phyloP scores from a whole-genome alignment of 2,113 vertebrate genomes.

The Lycaon pictus region DNA sequence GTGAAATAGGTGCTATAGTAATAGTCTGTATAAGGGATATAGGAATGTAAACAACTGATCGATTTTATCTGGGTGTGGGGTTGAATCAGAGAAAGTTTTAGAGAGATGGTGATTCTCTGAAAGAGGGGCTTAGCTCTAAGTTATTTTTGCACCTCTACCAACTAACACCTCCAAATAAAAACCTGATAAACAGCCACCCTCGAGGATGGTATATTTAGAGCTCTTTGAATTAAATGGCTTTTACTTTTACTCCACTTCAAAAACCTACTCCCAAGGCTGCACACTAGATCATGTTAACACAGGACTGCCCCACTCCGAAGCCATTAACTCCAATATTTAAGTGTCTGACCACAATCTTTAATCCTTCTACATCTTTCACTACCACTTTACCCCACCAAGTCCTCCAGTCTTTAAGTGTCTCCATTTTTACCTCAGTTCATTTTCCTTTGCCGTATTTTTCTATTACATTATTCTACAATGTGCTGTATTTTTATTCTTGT shows the following conservation, averaged over 20 bases:
- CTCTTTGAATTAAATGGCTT: neutral
- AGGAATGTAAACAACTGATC: neutral
- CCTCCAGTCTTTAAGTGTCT: neutral
- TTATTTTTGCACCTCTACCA: neutral
- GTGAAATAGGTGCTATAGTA: neutral
- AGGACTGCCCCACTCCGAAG: neutral
- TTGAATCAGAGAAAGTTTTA: constrained; percentile 51
- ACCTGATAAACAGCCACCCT: neutral
- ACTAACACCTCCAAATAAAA: constrained; percentile 27
- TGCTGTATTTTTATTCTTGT: neutral
- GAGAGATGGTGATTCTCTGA: neutral
- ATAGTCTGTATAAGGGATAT: neutral
- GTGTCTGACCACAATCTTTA: neutral
- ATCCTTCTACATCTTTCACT: neutral
- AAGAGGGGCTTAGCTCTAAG: neutral
- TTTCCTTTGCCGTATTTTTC: neutral
- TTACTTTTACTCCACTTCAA: neutral
- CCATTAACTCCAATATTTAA: neutral
- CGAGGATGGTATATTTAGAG: neutral
- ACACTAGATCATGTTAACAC: neutral
- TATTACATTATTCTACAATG: neutral
- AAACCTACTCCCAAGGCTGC: neutral
- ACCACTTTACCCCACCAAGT: neutral
- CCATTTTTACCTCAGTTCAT: neutral
- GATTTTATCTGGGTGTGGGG: neutral